phyloP scores from a whole-genome alignment of 2,888 invertebrate species.

The Ditula angustiorana region DNA sequence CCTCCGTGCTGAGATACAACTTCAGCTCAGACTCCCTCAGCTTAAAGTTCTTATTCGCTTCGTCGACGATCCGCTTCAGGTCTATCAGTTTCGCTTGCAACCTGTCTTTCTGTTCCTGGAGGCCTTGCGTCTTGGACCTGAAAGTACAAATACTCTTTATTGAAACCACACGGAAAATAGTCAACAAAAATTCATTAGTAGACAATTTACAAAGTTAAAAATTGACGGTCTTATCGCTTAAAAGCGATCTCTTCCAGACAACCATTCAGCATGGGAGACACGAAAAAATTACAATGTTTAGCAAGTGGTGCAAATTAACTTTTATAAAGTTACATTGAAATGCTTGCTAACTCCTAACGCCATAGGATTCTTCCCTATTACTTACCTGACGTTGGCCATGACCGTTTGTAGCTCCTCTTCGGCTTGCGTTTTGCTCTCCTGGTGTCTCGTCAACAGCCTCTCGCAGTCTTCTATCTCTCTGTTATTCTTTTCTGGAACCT shows the following conservation, averaged over 20 bases:
- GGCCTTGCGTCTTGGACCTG: constrained; percentile 87
- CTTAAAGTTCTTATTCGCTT: constrained; percentile 85
- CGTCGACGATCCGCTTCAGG: constrained; percentile 89
- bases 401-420: constrained; percentile 86
- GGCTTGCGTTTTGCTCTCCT: constrained; percentile 83
- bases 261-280: too few species aligned
- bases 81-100: constrained; percentile 89
- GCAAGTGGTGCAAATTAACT: too few species aligned
- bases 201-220: too few species aligned
- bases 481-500: constrained; percentile 90
- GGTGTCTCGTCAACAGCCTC: constrained; percentile 80
- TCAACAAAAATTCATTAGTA: too few species aligned
- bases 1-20: constrained; percentile 88
- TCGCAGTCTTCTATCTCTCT: constrained; percentile 89
- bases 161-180: too few species aligned
- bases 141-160: constrained; percentile 18
- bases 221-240: too few species aligned
- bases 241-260: too few species aligned
- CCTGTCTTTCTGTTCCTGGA: constrained; percentile 90
- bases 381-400: constrained; percentile 86
- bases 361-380: too few species aligned
- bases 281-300: too few species aligned
- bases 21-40: constrained; percentile 92
- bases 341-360: too few species aligned
- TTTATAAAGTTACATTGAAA: too few species aligned